Percentiles rank a stretch among this genome's conserved stretches.
These are phyloP conservation scores for Triplophysa bombifrons DNA, from an alignment of 2,797 vertebrate species.

Conservation along the genomic window DNA sequence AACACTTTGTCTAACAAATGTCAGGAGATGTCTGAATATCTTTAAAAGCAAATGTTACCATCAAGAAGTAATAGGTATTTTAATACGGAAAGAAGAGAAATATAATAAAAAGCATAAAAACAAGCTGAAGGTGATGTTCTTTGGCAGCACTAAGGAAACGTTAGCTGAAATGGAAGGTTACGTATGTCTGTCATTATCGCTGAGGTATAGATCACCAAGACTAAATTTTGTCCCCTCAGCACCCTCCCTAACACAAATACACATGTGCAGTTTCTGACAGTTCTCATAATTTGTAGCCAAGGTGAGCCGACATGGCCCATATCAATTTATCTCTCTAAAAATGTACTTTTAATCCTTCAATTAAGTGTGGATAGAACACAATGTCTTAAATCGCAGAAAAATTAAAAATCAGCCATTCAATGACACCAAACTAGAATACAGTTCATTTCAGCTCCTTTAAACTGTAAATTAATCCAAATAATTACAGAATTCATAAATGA, in stretches of 20 bases:
- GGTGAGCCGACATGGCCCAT: neutral
- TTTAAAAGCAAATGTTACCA: conserved; percentile 4
- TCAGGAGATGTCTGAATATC: conserved; percentile 22
- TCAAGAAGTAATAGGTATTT: conserved; percentile 16
- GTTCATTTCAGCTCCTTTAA: too few relatives aligned
- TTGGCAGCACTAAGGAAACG: neutral
- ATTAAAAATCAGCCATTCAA: neutral
- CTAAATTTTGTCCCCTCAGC: conserved; percentile 24
- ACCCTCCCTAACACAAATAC: neutral
- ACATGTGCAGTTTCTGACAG: conserved; percentile 9
- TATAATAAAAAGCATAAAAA: neutral
- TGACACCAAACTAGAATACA: neutral
- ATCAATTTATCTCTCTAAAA: neutral
- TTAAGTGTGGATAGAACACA: neutral
- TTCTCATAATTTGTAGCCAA: conserved; percentile 10
- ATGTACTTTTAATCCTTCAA: neutral
- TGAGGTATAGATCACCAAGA: conserved; percentile 2
- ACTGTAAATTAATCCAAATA: too few relatives aligned
- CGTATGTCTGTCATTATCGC: neutral
- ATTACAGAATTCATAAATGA: neutral
- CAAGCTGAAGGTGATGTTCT: neutral
- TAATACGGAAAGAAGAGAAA: conserved; percentile 10
- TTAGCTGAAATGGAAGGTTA: conserved; percentile 6
- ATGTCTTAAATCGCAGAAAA: neutral
- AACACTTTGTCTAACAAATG: conserved; percentile 8